These are phyloP conservation scores for Ophiothrix spiculata DNA, from an alignment of 35 echinoderm and acorn worm species.

Conservation along the genomic window DNA sequence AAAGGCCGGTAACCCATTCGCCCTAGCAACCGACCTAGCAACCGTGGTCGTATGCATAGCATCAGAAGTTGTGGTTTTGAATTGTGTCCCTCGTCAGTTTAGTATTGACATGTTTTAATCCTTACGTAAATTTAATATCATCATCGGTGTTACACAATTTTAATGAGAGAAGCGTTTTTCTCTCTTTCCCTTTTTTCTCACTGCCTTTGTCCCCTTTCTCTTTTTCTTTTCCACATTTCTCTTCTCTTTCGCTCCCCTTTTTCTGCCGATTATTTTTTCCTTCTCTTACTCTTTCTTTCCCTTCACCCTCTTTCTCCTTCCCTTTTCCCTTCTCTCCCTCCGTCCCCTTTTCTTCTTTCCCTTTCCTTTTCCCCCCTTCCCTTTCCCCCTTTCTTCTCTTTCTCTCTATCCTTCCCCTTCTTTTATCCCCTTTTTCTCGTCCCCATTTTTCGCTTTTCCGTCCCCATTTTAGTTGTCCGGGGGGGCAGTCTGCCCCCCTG, in stretches of 20 bases:
- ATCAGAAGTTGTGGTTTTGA: neutral
- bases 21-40: neutral
- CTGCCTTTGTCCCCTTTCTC: neutral
- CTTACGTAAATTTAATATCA: neutral
- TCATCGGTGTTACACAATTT: neutral
- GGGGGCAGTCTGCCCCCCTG: too few species aligned
- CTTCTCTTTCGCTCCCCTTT: neutral
- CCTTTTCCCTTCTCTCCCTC: neutral
- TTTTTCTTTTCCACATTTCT: neutral
- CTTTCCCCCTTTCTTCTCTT: neutral
- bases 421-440: neutral
- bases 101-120: neutral
- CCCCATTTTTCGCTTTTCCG: too few species aligned
- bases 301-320: neutral
- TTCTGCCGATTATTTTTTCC: neutral
- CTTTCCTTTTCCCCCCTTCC: neutral
- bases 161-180: neutral
- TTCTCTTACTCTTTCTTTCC: neutral
- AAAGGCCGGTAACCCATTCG: neutral
- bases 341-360: neutral
- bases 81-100: neutral
- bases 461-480: too few species aligned
- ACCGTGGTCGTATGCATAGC: neutral
- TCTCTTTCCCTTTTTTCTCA: neutral
- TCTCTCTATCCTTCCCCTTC: neutral